Evolutionary conservation across 2,113 vertebrate genomes (phyloP), one percentile per base, ranked within the genome.

Genomic region (Cariama cristata): DNA sequence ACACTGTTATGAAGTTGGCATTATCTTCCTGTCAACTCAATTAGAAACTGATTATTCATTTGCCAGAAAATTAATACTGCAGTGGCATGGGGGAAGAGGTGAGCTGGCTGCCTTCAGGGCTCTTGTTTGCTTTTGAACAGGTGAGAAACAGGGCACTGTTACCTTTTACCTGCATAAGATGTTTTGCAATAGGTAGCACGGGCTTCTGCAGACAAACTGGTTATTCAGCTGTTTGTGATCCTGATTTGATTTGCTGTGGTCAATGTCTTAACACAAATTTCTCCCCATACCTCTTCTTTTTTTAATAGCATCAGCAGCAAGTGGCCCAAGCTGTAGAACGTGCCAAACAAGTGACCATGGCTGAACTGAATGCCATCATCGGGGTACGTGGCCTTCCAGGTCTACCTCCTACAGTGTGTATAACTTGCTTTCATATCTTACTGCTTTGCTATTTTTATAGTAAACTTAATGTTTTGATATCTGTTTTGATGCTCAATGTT

Each of bases 301-400:
- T 97, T 95, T 81, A 96, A 96, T 55, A 99, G 99, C 99, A 99
- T 98, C 99, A 99, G 96, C 99, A 99, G 98, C 99, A 99, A 98
- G 99, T 99, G 97, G 99, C 99, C 76, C 99, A 99, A 98, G 99
- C 99, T 67, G 99, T 99, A 53, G 99, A 99, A 98, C 98, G 99
- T 95, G 99, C 99, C 98, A 99, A 99, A 96, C 99, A 99, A 98
- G 99, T 99, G 98, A 99, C 99, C 97, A 99, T 99, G 99, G 99
- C 99, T 94, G 99, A 99, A 98, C 97, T 99, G 96, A 99, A 99
- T 98, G 99, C 99, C 85, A 99, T 99, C 99, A 99, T 99, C 98
- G 99, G 99, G 98, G 99, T 99, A 99, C 99, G 99, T 98, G 99
- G 99, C 98, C 99, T 99, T 97, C 99, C 99, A 96, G 99, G 99